A percentile compares a stretch with the other conserved stretches of the same genome.
These are phyloP conservation scores for Ormyrus thymus DNA, from an alignment of 2,888 invertebrate genomes.

Conservation along the genomic window DNA sequence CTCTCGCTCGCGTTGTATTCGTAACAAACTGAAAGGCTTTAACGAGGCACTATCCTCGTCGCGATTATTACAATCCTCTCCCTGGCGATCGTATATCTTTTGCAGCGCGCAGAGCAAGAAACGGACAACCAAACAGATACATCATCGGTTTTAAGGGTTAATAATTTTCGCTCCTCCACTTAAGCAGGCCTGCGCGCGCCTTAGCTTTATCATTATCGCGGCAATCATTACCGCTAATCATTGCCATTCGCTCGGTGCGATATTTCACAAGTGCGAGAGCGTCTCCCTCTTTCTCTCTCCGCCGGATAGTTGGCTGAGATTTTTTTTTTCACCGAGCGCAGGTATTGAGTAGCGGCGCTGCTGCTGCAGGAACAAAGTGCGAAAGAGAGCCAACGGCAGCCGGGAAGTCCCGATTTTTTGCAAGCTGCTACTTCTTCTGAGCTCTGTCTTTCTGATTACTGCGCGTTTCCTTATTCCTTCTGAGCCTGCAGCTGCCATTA, in stretches of 20 bases:
- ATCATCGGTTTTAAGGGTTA: slow-evolving; percentile 41
- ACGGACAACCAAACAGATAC: slow-evolving; percentile 35
- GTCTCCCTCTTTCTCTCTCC: no score
- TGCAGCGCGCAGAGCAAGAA: background rate
- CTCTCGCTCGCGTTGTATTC: no score
- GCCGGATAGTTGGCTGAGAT: no score
- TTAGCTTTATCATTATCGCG: slow-evolving; percentile 45
- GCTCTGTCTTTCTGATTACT: no score
- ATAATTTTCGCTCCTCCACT: slow-evolving; percentile 33
- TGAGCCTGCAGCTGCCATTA: no score
- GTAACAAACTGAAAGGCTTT: background rate
- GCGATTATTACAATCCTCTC: slow-evolving; percentile 17
- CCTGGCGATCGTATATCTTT: slow-evolving; percentile 18
- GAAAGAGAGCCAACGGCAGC: slow-evolving; percentile 13
- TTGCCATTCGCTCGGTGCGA: slow-evolving; percentile 44
- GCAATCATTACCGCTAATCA: slow-evolving; percentile 48
- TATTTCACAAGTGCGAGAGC: slow-evolving; percentile 37
- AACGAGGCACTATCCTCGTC: background rate
- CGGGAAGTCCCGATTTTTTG: slow-evolving; percentile 21
- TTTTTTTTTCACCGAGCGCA: no score
- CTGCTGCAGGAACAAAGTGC: slow-evolving; percentile 18
- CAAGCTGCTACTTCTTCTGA: background rate
- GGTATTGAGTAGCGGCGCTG: no score
- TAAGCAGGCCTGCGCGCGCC: slow-evolving; percentile 10
- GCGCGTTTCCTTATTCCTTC: no score